Conservation (phyloP, 2,888 invertebrate species). For the Erebia ligea region DNA sequence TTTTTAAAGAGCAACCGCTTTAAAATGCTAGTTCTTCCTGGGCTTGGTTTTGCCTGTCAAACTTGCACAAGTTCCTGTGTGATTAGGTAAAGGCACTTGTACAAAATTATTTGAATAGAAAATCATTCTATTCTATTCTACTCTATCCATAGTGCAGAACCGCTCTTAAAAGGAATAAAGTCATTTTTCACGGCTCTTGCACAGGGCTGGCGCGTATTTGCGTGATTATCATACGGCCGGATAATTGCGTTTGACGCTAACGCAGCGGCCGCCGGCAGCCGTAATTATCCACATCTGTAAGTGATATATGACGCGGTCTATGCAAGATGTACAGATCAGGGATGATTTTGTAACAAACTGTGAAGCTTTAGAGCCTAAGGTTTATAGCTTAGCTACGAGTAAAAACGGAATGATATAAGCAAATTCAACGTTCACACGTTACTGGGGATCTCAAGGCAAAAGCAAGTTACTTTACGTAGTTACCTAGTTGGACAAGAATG, state of each 20-base stretch:
- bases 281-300: constrained; percentile 59
- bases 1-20: too few relatives aligned
- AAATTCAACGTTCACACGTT: too few relatives aligned
- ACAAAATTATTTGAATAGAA: too few relatives aligned
- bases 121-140: too few relatives aligned
- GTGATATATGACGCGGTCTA: constrained; percentile 9
- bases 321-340: not conserved
- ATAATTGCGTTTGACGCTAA: constrained; percentile 76
- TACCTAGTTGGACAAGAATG: too few relatives aligned
- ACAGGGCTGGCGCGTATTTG: constrained; percentile 63
- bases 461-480: too few relatives aligned
- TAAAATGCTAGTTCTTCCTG: too few relatives aligned
- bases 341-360: not conserved
- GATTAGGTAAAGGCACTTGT: too few relatives aligned
- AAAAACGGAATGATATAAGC: too few relatives aligned
- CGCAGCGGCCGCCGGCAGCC: constrained; percentile 57
- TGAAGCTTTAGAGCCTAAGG: not conserved
- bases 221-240: constrained; percentile 75
- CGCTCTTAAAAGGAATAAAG: constrained; percentile 58
- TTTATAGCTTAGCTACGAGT: too few relatives aligned
- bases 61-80: too few relatives aligned
- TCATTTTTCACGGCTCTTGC: constrained; percentile 65
- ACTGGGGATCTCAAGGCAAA: too few relatives aligned
- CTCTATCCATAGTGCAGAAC: not conserved
- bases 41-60: not conserved